Conservation (phyloP, 2,888 invertebrate genomes). For the Trachelus iudaicus region DNA sequence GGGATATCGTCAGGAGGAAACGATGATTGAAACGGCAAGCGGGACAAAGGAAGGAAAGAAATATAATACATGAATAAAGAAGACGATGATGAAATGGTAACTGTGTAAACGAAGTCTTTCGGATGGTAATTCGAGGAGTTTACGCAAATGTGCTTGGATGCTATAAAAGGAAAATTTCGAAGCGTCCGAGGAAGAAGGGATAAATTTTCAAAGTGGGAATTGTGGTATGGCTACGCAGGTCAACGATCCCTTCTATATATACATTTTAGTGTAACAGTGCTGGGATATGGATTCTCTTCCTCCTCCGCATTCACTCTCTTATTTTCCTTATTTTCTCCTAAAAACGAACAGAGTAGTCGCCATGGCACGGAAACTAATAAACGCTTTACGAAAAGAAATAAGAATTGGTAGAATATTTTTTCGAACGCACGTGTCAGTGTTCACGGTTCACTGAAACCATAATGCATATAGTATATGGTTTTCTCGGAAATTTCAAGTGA, state of each 20-base stretch:
- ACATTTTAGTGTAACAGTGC: not conserved
- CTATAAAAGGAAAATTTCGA: not conserved
- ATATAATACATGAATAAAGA: not conserved
- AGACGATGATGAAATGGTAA: not conserved
- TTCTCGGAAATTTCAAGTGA: not conserved
- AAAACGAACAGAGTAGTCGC: not conserved
- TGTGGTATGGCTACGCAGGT: not conserved
- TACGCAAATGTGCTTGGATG: not conserved
- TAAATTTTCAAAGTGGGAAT: not conserved
- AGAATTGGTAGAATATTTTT: not conserved
- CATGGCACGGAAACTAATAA: not conserved
- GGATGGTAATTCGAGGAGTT: not conserved
- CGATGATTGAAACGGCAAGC: not conserved
- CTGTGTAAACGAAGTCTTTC: not conserved
- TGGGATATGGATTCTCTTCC: not conserved
- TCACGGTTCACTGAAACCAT: not conserved
- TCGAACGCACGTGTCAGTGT: not conserved
- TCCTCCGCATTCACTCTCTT: not conserved
- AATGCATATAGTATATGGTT: not conserved
- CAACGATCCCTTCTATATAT: not conserved
- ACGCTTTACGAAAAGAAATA: not conserved
- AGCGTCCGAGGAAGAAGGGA: not conserved
- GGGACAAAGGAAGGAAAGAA: not conserved
- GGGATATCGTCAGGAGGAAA: not conserved
- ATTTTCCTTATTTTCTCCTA: not conserved